Conservation (phyloP, 2,888 invertebrate species). For the Pachydiplax longipennis region DNA sequence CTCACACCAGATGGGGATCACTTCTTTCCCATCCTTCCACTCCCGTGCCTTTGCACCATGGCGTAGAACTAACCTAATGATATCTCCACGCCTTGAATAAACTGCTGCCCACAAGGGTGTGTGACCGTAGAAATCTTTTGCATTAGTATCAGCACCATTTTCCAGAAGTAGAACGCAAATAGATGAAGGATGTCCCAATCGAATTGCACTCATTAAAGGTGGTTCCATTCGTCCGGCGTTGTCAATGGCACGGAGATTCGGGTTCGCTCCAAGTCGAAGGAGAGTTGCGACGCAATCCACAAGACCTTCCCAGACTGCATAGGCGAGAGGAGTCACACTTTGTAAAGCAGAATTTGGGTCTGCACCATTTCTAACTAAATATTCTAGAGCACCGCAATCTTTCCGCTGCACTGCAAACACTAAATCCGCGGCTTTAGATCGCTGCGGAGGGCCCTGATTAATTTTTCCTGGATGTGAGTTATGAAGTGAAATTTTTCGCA, state of each 20-base stretch:
- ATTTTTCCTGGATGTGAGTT: neutral
- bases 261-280: conserved; percentile 16
- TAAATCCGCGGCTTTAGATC: neutral
- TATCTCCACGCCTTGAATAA: neutral
- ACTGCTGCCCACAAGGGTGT: conserved; percentile 34
- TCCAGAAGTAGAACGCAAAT: conserved; percentile 14
- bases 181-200: conserved; percentile 6
- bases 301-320: neutral
- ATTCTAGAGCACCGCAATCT: neutral
- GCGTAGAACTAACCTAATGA: neutral
- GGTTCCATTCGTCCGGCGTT: conserved; percentile 17
- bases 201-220: conserved; percentile 18
- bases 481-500: neutral
- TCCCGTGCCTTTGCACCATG: neutral
- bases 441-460: neutral
- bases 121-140: conserved; percentile 39
- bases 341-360: conserved; percentile 1
- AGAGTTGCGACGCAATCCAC: neutral
- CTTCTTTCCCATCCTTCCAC: neutral
- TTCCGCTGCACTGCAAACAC: neutral
- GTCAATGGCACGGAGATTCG: neutral
- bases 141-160: conserved; percentile 14
- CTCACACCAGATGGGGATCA: conserved; percentile 2
- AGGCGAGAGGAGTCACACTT: conserved; percentile 6
- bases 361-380: neutral